A percentile compares a stretch with the other conserved stretches of the same genome.
These are phyloP conservation scores for Chymomyza procnemis DNA, from an alignment of 2,888 invertebrate species.

Conservation along the genomic window DNA sequence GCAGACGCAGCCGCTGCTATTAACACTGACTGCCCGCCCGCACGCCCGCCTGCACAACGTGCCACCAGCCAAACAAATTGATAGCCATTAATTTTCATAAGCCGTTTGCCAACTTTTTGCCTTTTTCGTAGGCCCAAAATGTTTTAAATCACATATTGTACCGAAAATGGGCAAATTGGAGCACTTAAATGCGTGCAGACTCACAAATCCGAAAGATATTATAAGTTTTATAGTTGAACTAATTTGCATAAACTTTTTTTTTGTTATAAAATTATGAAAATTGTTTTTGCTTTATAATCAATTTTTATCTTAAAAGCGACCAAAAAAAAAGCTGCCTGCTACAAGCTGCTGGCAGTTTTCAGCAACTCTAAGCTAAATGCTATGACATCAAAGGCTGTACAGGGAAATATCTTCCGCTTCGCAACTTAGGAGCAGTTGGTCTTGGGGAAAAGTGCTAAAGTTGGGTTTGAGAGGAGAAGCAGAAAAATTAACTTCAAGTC, in stretches of 20 bases:
- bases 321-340: too few species aligned
- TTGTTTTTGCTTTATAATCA: too few species aligned
- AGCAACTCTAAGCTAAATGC: too few species aligned
- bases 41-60: background rate
- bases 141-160: background rate
- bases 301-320: too few species aligned
- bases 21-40: background rate
- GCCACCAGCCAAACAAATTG: background rate
- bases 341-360: too few species aligned
- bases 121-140: background rate
- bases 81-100: constrained; percentile 1
- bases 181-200: background rate
- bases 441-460: too few species aligned
- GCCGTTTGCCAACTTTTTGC: background rate
- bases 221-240: background rate
- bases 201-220: background rate
- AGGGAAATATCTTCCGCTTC: too few species aligned
- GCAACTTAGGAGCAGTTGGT: too few species aligned
- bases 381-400: too few species aligned
- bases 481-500: too few species aligned
- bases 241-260: background rate
- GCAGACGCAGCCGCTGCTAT: background rate
- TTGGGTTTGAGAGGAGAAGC: too few species aligned
- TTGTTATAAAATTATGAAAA: background rate
- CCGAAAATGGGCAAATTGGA: background rate